These are phyloP conservation scores for Mystacides longicornis DNA, from an alignment of 2,888 invertebrate genomes.

Conservation along the genomic window DNA sequence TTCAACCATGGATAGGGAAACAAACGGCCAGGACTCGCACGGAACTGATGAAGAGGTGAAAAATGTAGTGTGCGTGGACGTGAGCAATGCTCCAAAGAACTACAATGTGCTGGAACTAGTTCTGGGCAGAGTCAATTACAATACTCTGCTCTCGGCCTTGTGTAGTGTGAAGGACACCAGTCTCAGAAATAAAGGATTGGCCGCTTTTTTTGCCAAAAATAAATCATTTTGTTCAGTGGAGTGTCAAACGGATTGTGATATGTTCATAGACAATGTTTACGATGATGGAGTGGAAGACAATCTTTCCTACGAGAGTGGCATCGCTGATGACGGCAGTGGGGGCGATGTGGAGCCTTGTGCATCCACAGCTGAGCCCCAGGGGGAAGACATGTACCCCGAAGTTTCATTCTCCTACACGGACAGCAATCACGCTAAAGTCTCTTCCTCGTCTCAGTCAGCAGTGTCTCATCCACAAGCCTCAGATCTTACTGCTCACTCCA, in stretches of 20 bases:
- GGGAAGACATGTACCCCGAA: no score
- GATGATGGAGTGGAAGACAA: background rate
- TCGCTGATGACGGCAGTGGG: no score
- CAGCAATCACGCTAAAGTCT: no score
- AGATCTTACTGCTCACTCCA: no score
- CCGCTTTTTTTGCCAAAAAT: constrained; percentile 7
- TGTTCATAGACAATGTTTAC: background rate
- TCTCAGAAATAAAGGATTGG: background rate
- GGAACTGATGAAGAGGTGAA: background rate
- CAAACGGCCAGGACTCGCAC: background rate
- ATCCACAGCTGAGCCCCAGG: no score
- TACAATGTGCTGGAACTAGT: background rate
- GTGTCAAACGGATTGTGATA: background rate
- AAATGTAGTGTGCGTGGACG: background rate
- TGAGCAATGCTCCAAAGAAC: background rate
- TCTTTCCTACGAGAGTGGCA: no score
- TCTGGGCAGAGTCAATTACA: background rate
- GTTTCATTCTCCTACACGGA: no score
- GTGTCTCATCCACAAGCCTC: no score
- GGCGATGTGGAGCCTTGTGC: background rate
- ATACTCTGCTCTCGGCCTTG: constrained; percentile 7
- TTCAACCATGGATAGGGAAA: no score
- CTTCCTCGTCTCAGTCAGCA: no score
- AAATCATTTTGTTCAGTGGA: constrained; percentile 6
- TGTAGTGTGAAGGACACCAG: constrained; percentile 5